These are phyloP conservation scores for Zygaena filipendulae DNA, from an alignment of 2,888 invertebrate genomes.

Conservation along the genomic window DNA sequence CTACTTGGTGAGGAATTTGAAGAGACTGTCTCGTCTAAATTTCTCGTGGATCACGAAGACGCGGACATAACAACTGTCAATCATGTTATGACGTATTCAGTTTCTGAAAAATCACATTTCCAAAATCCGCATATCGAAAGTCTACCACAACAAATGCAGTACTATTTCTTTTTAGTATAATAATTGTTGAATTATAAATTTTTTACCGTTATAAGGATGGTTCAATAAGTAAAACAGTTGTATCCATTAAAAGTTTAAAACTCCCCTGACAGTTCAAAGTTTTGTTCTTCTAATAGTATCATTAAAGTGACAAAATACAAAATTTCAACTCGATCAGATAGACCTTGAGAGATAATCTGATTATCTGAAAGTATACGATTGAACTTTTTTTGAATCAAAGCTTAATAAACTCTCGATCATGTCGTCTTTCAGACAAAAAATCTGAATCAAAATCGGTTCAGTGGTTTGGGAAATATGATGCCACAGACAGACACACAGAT, in stretches of 20 bases:
- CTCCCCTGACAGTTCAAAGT: neutral
- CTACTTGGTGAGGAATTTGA: conserved; percentile 50
- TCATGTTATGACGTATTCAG: conserved; percentile 50
- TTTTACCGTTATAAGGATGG: neutral
- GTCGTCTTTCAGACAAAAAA: neutral
- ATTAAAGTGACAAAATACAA: neutral
- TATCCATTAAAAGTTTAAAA: too few relatives aligned
- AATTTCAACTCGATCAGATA: neutral
- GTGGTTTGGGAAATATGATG: neutral
- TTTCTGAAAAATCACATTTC: conserved; percentile 50
- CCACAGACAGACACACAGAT: neutral
- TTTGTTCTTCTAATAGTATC: conserved; percentile 6
- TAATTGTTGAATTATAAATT: conserved; percentile 9
- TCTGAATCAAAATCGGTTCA: neutral
- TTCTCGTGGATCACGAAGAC: conserved; percentile 41
- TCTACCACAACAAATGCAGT: conserved; percentile 54
- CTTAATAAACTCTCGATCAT: neutral
- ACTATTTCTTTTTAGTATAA: conserved; percentile 46
- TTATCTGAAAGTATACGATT: neutral
- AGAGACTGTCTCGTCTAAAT: conserved; percentile 45
- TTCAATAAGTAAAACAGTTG: too few relatives aligned
- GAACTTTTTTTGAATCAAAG: neutral
- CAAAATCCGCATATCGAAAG: conserved; percentile 42
- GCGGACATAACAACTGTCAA: conserved; percentile 47
- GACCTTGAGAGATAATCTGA: neutral